Percentiles rank a stretch among this genome's conserved stretches.
phyloP scores from a whole-genome alignment of 2,888 invertebrate species.

The Ochlodes sylvanus region DNA sequence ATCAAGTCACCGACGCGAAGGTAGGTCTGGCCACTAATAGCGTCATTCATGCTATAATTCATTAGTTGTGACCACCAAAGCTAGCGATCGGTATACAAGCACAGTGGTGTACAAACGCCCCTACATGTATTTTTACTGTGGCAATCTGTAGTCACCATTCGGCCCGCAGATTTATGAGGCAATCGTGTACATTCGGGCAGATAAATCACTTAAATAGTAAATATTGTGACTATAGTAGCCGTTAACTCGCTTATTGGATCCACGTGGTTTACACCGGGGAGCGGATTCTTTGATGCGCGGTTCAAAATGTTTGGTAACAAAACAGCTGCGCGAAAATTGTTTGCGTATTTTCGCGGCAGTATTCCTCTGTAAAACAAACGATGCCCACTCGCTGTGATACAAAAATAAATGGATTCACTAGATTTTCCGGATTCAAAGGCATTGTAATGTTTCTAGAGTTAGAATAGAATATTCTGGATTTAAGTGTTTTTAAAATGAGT shows the following conservation, averaged over 20 bases:
- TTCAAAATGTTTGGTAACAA: constrained; percentile 15
- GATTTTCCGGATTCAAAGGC: neutral
- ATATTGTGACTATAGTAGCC: constrained; percentile 41
- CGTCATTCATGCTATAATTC: too few relatives aligned
- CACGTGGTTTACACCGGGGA: constrained; percentile 33
- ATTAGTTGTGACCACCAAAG: too few relatives aligned
- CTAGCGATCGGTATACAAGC: neutral
- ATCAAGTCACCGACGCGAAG: too few relatives aligned
- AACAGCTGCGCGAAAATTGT: constrained; percentile 14
- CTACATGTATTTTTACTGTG: constrained; percentile 38
- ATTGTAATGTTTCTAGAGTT: neutral
- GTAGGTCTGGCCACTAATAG: too few relatives aligned
- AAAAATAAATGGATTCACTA: constrained; percentile 7
- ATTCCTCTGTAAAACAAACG: constrained; percentile 10
- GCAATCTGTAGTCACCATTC: constrained; percentile 34
- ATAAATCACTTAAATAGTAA: constrained; percentile 45
- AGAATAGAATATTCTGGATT: neutral
- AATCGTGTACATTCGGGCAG: constrained; percentile 39
- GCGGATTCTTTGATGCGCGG: constrained; percentile 25
- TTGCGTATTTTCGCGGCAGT: constrained; percentile 1
- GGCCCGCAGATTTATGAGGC: constrained; percentile 41
- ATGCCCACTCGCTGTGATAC: constrained; percentile 11
- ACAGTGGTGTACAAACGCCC: neutral
- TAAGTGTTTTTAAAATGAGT: neutral
- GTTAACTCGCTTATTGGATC: constrained; percentile 34